phyloP scores from a whole-genome alignment of 2,113 vertebrate genomes.

The Psammodynastes pulverulentus region DNA sequence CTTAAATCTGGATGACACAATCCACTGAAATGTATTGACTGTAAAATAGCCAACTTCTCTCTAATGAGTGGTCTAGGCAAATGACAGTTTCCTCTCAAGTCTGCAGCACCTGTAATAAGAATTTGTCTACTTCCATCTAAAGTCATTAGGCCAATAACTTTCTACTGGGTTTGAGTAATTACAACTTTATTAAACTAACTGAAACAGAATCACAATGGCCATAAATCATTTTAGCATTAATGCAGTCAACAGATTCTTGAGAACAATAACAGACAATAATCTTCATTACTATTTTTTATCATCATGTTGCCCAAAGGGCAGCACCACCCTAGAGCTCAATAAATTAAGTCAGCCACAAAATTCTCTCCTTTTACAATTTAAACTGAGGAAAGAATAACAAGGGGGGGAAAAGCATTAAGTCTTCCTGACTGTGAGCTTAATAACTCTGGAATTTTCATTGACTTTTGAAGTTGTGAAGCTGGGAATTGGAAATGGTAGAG shows the following conservation, averaged over 20 bases:
- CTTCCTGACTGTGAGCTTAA: neutral
- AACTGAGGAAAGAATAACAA: neutral
- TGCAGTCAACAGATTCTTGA: neutral
- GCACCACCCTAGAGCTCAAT: neutral
- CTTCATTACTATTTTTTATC: neutral
- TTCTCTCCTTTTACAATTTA: neutral
- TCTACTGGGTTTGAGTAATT: constrained; percentile 1
- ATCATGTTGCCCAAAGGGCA: neutral
- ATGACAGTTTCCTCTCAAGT: neutral
- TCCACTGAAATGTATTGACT: neutral
- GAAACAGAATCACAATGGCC: neutral
- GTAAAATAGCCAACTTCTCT: neutral
- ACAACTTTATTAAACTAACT: constrained; percentile 9
- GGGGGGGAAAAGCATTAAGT: neutral
- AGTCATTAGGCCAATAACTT: neutral
- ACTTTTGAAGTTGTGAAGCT: neutral
- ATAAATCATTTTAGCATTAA: neutral
- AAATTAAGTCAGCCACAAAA: neutral
- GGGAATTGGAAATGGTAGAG: neutral
- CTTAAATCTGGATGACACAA: neutral
- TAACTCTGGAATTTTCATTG: neutral
- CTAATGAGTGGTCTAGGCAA: neutral
- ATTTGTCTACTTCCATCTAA: neutral
- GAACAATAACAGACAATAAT: neutral
- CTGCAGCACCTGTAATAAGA: neutral